Conservation (phyloP, 2,113 vertebrate genomes). For the Paedocypris sp. region DNA sequence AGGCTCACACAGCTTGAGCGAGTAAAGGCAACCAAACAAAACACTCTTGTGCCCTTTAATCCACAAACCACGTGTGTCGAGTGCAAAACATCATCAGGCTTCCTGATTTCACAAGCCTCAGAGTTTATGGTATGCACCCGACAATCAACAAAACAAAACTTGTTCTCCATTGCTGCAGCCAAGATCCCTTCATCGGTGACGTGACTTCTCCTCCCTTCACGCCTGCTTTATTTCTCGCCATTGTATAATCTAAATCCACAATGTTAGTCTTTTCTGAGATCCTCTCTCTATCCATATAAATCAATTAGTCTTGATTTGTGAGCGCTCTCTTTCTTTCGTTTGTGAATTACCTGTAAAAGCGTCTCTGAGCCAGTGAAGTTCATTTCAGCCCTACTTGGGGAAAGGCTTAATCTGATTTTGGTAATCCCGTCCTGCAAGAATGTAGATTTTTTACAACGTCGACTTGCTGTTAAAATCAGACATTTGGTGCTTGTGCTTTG, state of each 20-base stretch:
- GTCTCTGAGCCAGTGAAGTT: background rate
- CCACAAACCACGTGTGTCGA: conserved; percentile 21
- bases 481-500: background rate
- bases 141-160: conserved; percentile 4
- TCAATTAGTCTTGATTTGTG: background rate
- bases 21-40: conserved; percentile 13
- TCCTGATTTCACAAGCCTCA: conserved; percentile 5
- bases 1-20: background rate
- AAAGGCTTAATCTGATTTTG: background rate
- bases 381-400: background rate
- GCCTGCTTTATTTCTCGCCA: conserved; percentile 4
- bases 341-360: background rate
- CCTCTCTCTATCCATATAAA: background rate
- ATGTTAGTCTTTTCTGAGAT: background rate
- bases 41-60: conserved; percentile 20
- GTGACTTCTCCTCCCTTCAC: background rate
- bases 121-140: background rate
- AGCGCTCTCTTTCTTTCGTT: background rate
- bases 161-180: conserved; percentile 2
- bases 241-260: conserved; percentile 25
- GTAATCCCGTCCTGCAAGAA: background rate
- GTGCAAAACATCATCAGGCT: conserved; percentile 20
- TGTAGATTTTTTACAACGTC: background rate
- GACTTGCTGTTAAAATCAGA: background rate
- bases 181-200: background rate